A percentile compares a stretch with the other conserved stretches of the same genome.
These are phyloP conservation scores for Otis tarda DNA, from an alignment of 2,113 vertebrate genomes.

Conservation along the genomic window DNA sequence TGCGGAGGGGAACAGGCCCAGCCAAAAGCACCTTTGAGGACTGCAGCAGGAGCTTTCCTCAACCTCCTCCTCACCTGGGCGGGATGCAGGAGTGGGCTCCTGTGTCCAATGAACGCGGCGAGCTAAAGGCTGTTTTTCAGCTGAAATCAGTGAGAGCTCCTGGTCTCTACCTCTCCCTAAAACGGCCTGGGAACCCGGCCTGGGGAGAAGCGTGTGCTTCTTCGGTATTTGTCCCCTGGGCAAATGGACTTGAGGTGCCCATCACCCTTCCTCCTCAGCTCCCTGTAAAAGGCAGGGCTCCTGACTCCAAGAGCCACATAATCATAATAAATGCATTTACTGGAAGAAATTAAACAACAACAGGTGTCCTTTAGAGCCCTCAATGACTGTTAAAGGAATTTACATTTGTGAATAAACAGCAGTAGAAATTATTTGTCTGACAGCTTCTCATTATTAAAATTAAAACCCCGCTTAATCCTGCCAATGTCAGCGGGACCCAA, in stretches of 20 bases:
- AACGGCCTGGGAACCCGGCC: background rate
- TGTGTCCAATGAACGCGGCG: fast-evolving
- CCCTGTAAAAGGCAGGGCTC: background rate
- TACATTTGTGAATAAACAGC: slow-evolving; percentile 54
- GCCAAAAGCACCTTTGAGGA: background rate
- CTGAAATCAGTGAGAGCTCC: background rate
- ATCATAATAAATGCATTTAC: slow-evolving; percentile 30
- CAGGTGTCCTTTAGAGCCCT: slow-evolving; percentile 33
- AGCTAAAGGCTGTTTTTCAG: background rate
- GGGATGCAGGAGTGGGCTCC: background rate
- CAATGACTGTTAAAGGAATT: slow-evolving; percentile 25
- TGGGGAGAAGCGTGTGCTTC: background rate
- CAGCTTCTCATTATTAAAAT: slow-evolving; percentile 56
- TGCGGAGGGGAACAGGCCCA: background rate
- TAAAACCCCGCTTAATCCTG: slow-evolving; percentile 32
- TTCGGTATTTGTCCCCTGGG: background rate
- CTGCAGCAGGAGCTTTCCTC: background rate
- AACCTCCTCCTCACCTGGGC: background rate
- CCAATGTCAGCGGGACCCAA: background rate
- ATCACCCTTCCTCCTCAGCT: background rate
- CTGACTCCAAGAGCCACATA: background rate
- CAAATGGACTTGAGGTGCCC: background rate
- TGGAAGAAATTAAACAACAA: slow-evolving; percentile 37
- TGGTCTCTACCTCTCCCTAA: background rate
- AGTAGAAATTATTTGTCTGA: slow-evolving; percentile 14